phyloP scores from a whole-genome alignment of 2,113 vertebrate species.

The Limanda limanda region DNA sequence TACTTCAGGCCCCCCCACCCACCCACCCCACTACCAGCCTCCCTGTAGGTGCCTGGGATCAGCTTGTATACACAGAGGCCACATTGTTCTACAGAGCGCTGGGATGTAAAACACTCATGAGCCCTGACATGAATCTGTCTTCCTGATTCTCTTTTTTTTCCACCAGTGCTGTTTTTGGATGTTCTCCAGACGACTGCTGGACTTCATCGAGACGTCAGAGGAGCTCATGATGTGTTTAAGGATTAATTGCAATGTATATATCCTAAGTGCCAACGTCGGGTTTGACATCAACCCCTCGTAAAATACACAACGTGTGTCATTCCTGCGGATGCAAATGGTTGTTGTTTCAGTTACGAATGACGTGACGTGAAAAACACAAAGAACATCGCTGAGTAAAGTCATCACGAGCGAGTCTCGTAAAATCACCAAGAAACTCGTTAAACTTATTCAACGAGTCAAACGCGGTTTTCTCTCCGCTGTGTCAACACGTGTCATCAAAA shows the following conservation, averaged over 20 bases:
- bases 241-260: conserved; percentile 60
- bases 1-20: background rate
- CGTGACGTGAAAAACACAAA: conserved; percentile 12
- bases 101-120: conserved; percentile 57
- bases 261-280: conserved; percentile 45
- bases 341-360: conserved; percentile 42
- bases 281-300: conserved; percentile 37
- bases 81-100: conserved; percentile 55
- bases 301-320: conserved; percentile 35
- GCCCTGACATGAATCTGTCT: conserved; percentile 72
- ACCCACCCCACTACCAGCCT: background rate
- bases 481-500: conserved; percentile 58
- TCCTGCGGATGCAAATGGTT: conserved; percentile 19
- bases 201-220: conserved; percentile 40
- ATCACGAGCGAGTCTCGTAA: conserved; percentile 1
- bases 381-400: background rate
- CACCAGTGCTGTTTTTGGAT: conserved; percentile 62
- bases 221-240: conserved; percentile 66
- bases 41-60: conserved; percentile 34
- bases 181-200: conserved; percentile 55
- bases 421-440: conserved; percentile 7
- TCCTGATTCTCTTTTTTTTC: conserved; percentile 22
- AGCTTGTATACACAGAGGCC: conserved; percentile 48
- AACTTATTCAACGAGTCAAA: background rate
- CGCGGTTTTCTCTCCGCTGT: background rate